A percentile compares a stretch with the other conserved stretches of the same genome.
These are phyloP conservation scores for Lissocephala sabroskyi DNA, from an alignment of 2,888 invertebrate species.

Conservation along the genomic window DNA sequence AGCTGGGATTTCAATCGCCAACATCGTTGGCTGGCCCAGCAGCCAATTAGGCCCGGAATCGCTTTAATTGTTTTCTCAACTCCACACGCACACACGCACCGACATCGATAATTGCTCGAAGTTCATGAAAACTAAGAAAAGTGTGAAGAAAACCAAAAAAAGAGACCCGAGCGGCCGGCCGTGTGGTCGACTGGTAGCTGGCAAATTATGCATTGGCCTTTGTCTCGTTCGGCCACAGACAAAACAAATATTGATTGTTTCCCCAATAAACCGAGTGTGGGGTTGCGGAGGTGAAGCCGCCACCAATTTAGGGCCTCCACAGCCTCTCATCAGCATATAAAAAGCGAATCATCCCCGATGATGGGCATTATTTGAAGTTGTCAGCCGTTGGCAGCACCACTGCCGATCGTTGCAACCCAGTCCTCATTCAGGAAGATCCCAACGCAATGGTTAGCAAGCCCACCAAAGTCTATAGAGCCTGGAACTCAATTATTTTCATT, in stretches of 20 bases:
- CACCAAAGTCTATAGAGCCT: neutral
- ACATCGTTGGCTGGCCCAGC: conserved; percentile 26
- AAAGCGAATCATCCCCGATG: conserved; percentile 28
- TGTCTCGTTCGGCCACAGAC: conserved; percentile 10
- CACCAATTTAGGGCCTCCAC: neutral
- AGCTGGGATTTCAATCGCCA: neutral
- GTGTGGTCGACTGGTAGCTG: conserved; percentile 7
- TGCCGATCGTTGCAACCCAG: conserved; percentile 1
- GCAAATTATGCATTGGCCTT: conserved; percentile 40
- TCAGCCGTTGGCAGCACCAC: conserved; percentile 37
- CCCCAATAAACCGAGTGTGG: conserved; percentile 16
- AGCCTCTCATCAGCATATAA: conserved; percentile 31
- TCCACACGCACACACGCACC: conserved; percentile 6
- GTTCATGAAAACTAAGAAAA: conserved; percentile 57
- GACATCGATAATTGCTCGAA: conserved; percentile 46
- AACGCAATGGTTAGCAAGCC: conserved; percentile 32
- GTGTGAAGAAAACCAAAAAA: conserved; percentile 44
- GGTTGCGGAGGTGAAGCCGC: conserved; percentile 7
- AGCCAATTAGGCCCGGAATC: conserved; percentile 34
- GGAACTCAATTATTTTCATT: neutral
- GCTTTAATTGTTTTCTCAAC: conserved; percentile 30
- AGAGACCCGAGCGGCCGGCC: conserved; percentile 3
- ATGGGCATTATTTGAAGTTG: conserved; percentile 39
- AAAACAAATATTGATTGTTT: conserved; percentile 36
- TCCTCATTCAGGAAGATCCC: conserved; percentile 5